These are phyloP conservation scores for Eupithecia subfuscata DNA, from an alignment of 2,888 invertebrate species.

Conservation along the genomic window DNA sequence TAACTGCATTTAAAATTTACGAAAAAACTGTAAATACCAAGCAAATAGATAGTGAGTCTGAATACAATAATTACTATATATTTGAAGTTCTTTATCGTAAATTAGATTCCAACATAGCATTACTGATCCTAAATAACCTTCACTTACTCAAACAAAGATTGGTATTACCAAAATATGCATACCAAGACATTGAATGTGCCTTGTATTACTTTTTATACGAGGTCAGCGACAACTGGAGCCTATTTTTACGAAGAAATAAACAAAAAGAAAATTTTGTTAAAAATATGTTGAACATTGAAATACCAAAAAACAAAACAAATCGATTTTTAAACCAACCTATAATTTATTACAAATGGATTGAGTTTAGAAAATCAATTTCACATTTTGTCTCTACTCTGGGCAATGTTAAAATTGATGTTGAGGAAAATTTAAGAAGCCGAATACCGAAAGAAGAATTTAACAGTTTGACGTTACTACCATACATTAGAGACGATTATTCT, in stretches of 20 bases:
- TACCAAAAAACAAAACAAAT: conserved; percentile 3
- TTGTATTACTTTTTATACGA: conserved; percentile 39
- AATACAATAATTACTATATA: neutral
- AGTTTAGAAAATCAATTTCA: conserved; percentile 24
- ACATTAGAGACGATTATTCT: conserved; percentile 28
- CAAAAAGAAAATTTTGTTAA: neutral
- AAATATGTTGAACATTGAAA: neutral
- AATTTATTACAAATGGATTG: conserved; percentile 30
- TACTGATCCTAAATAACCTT: conserved; percentile 37
- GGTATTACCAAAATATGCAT: conserved; percentile 15
- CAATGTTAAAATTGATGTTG: neutral
- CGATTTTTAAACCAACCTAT: conserved; percentile 24
- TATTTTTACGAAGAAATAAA: conserved; percentile 20
- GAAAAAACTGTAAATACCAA: conserved; percentile 4
- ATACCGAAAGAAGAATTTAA: conserved; percentile 14
- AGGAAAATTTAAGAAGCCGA: conserved; percentile 13
- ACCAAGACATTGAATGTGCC: conserved; percentile 36
- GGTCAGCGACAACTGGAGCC: conserved; percentile 35
- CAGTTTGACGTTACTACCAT: conserved; percentile 18
- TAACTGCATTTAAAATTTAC: conserved; percentile 12
- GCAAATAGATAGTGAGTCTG: neutral
- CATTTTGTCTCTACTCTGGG: conserved; percentile 3
- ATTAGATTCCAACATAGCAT: conserved; percentile 35
- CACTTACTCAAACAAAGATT: conserved; percentile 29
- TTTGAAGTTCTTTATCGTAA: conserved; percentile 38